Conservation (phyloP, 1,140 invertebrate genomes). For the Chironomus striatipennis region DNA sequence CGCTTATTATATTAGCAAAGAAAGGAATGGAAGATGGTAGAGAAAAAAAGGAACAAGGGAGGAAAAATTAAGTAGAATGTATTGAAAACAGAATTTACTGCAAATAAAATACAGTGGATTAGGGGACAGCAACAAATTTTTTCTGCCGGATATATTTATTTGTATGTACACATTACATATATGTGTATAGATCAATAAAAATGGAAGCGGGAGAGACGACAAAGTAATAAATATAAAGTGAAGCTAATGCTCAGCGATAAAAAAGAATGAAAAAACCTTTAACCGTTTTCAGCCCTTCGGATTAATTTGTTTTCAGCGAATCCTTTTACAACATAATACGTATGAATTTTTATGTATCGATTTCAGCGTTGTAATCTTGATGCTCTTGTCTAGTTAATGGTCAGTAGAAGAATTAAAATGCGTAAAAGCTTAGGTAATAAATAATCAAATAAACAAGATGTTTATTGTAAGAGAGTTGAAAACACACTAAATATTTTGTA, state of each 20-base stretch:
- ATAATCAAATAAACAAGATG: no score
- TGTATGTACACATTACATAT: neutral
- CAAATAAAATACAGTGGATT: slow-evolving; percentile 23
- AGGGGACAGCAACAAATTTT: slow-evolving; percentile 19
- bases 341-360: no score
- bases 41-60: no score
- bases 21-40: no score
- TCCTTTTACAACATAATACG: no score
- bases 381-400: no score
- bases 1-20: neutral
- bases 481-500: no score
- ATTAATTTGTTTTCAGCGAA: slow-evolving; percentile 16
- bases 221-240: slow-evolving; percentile 4
- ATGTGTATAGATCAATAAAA: slow-evolving; percentile 16
- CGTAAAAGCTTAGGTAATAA: no score
- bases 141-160: neutral
- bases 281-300: neutral
- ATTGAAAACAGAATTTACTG: slow-evolving; percentile 20
- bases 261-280: neutral
- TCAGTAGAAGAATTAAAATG: no score
- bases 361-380: no score
- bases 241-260: slow-evolving; percentile 11
- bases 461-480: no score
- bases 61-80: neutral
- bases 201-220: neutral